These are phyloP conservation scores for Galeopterus variegatus DNA, from an alignment of 2,113 vertebrate genomes.

Conservation along the genomic window DNA sequence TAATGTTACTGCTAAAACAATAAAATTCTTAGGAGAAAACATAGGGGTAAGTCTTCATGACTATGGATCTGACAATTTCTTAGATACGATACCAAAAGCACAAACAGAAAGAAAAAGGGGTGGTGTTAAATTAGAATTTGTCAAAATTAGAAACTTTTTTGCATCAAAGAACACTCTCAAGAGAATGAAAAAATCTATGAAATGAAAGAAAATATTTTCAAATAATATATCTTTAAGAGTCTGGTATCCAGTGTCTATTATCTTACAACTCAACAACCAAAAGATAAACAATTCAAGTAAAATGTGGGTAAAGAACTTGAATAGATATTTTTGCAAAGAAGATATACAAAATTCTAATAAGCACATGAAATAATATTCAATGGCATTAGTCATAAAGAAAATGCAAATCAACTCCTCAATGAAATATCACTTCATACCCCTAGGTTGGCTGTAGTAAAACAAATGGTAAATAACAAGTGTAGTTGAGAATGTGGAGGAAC, in stretches of 20 bases:
- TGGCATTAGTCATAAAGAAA: not conserved
- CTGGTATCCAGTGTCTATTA: not conserved
- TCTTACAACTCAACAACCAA: not conserved
- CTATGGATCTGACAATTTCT: not conserved
- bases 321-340: not conserved
- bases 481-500: not conserved
- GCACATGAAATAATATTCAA: not conserved
- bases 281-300: not conserved
- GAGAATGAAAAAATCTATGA: not conserved
- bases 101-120: not conserved
- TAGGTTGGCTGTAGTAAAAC: not conserved
- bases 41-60: not conserved
- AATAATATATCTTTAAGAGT: not conserved
- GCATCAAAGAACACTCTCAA: not conserved
- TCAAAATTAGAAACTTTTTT: not conserved
- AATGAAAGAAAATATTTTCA: slow-evolving; percentile 28
- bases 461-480: not conserved
- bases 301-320: not conserved
- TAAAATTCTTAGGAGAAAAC: not conserved
- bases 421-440: not conserved
- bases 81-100: not conserved
- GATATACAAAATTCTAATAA: not conserved
- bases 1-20: not conserved
- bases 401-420: not conserved
- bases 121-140: not conserved